Percentiles rank a stretch among this genome's conserved stretches.
Conservation (phyloP, 2,797 vertebrate genomes). For the Sparidentex hasta region DNA sequence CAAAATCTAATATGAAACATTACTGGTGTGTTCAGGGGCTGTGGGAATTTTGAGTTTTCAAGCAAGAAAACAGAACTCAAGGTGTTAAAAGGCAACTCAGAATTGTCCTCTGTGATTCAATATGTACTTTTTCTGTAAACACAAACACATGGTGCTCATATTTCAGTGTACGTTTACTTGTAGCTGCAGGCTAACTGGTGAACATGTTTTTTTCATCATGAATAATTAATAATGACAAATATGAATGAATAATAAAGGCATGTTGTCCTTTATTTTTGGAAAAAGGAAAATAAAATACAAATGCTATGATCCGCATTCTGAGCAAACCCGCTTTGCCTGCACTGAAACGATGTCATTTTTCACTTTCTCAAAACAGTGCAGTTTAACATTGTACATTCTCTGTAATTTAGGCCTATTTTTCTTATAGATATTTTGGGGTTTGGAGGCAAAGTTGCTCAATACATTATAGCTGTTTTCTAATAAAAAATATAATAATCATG, state of each 20-base stretch:
- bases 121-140: not conserved
- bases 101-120: not conserved
- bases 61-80: not conserved
- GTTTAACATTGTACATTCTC: not conserved
- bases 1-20: constrained; percentile 2
- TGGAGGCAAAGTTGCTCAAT: too few species aligned
- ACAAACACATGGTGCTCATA: too few species aligned
- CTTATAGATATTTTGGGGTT: not conserved
- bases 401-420: not conserved
- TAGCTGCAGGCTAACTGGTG: not conserved
- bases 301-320: not conserved
- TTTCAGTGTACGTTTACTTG: not conserved
- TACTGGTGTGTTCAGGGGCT: constrained; percentile 10
- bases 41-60: not conserved
- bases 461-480: not conserved
- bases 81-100: not conserved
- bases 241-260: not conserved
- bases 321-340: not conserved
- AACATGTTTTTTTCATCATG: not conserved
- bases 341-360: not conserved
- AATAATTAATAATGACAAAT: not conserved
- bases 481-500: too few species aligned
- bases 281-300: not conserved
- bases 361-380: too few species aligned
- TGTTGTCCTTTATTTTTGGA: not conserved